These are phyloP conservation scores for Stenoptilia bipunctidactyla DNA, from an alignment of 2,888 invertebrate genomes.

Conservation along the genomic window DNA sequence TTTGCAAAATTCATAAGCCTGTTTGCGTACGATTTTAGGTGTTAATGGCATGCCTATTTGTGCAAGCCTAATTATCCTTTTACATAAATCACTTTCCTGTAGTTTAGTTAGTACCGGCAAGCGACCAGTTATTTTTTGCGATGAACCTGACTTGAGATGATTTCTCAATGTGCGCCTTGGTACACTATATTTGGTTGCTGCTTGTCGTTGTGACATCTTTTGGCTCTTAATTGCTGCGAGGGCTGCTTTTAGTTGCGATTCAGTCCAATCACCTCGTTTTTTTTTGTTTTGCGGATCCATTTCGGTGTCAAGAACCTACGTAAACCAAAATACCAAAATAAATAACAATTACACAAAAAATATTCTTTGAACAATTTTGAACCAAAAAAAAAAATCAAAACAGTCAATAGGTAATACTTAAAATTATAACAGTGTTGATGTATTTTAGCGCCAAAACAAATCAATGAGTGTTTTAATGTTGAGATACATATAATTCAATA, in stretches of 20 bases:
- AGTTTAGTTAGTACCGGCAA: neutral
- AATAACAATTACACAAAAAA: neutral
- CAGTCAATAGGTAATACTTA: neutral
- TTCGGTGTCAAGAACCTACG: neutral
- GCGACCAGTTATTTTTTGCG: neutral
- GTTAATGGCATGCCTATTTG: slow-evolving; percentile 5
- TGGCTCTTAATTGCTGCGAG: slow-evolving; percentile 4
- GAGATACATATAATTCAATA: neutral
- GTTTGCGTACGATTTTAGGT: slow-evolving; percentile 1
- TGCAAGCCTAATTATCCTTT: slow-evolving; percentile 3
- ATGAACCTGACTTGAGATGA: slow-evolving; percentile 6
- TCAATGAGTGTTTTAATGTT: neutral
- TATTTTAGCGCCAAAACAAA: neutral
- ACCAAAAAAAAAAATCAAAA: neutral
- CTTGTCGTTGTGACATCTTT: slow-evolving; percentile 3
- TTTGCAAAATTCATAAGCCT: slow-evolving; percentile 2
- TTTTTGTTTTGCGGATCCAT: neutral
- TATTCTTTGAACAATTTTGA: neutral
- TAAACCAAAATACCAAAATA: neutral
- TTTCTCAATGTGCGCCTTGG: slow-evolving; percentile 9
- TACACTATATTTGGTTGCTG: slow-evolving; percentile 5
- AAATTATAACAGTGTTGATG: neutral
- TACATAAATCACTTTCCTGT: slow-evolving; percentile 2
- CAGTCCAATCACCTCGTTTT: slow-evolving; percentile 7
- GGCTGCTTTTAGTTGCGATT: slow-evolving; percentile 5